Evolutionary conservation across 2,113 vertebrate genomes (phyloP).

Genomic region (Eudyptes chrysolophus): DNA sequence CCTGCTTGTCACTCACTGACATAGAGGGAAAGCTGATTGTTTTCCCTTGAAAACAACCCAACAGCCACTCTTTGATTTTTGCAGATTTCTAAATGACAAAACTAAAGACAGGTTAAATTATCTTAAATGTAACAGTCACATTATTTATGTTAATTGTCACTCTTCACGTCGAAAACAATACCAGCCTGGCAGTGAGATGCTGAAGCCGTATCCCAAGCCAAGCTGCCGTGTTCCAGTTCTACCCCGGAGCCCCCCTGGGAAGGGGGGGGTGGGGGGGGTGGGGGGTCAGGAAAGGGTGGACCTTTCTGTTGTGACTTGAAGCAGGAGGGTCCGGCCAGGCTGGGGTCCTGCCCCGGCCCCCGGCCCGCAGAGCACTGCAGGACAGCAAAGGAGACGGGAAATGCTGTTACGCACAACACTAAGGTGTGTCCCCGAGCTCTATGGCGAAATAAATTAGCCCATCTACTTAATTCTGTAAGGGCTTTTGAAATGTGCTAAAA

Average conservation of each 20-base stretch:
- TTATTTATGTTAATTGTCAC: not conserved
- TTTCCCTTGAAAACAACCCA: not conserved
- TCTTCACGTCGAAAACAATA: not conserved
- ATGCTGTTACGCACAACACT: fast-evolving
- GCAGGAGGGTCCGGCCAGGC: not conserved
- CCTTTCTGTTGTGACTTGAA: not conserved
- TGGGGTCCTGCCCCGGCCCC: not conserved
- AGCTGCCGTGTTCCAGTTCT: not conserved
- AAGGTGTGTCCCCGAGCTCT: not conserved
- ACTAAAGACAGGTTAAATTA: not conserved
- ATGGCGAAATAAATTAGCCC: not conserved
- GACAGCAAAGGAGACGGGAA: not conserved
- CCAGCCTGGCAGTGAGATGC: not conserved
- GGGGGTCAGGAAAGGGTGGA: too few relatives aligned
- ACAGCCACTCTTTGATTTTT: not conserved
- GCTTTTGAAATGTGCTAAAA: not conserved
- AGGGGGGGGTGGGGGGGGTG: not conserved
- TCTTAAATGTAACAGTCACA: not conserved
- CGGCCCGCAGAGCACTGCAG: not conserved
- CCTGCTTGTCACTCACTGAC: fast-evolving
- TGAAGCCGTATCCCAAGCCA: not conserved
- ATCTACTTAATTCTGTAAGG: not conserved
- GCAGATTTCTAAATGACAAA: not conserved
- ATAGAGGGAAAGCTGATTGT: not conserved
- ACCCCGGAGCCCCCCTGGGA: not conserved